These are phyloP conservation scores for Cyclargus thomasi DNA, from an alignment of 1,140 invertebrate genomes.

Conservation along the genomic window DNA sequence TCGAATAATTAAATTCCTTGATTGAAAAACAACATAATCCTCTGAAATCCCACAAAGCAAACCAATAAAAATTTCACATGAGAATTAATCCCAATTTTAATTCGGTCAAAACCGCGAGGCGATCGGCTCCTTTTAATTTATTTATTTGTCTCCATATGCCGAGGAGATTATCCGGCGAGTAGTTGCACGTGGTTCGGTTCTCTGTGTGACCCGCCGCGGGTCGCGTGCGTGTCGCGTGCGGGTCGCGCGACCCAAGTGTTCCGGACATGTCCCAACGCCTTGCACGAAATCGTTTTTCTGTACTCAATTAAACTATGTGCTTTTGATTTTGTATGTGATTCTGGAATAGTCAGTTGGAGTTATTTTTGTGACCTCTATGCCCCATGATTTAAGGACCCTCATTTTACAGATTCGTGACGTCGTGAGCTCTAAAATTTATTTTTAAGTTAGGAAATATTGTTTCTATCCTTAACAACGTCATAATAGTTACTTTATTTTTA, in stretches of 20 bases:
- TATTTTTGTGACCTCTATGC: too few species aligned
- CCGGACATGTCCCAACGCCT: slow-evolving; percentile 57
- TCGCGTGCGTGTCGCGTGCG: slow-evolving; percentile 27
- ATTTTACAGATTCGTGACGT: too few species aligned
- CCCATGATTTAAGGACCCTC: not conserved
- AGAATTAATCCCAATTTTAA: slow-evolving; percentile 45
- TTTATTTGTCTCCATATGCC: slow-evolving; percentile 66
- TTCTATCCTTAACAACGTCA: too few species aligned
- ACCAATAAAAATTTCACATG: slow-evolving; percentile 37
- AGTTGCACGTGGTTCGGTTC: slow-evolving; percentile 38
- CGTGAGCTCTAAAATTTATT: too few species aligned
- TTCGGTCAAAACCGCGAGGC: slow-evolving; percentile 31
- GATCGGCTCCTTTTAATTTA: slow-evolving; percentile 61
- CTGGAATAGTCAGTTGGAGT: too few species aligned
- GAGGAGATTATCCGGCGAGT: slow-evolving; percentile 55
- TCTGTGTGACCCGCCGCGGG: slow-evolving; percentile 26
- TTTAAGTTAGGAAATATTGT: too few species aligned
- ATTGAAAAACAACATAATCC: not conserved
- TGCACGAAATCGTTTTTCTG: slow-evolving; percentile 50
- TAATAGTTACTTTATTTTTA: too few species aligned
- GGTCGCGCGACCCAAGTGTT: slow-evolving; percentile 50
- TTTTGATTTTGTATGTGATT: too few species aligned
- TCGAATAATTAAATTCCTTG: not conserved
- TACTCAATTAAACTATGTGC: slow-evolving; percentile 63
- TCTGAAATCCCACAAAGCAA: not conserved